These are phyloP conservation scores for Therioaphis trifolii DNA, from an alignment of 2,888 invertebrate species.

Conservation along the genomic window DNA sequence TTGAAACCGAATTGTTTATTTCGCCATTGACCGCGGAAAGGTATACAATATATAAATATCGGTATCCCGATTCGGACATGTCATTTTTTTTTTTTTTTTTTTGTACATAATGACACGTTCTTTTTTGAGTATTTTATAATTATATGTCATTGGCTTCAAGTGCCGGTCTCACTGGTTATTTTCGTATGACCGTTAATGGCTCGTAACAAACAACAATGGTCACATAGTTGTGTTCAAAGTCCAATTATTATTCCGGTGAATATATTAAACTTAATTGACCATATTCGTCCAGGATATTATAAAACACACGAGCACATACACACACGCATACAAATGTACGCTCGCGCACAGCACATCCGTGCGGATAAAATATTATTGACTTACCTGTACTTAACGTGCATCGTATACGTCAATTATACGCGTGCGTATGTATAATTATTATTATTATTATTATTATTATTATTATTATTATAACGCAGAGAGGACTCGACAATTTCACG, in stretches of 20 bases:
- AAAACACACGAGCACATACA: not conserved
- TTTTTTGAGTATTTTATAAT: not conserved
- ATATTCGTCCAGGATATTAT: not conserved
- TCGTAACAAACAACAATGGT: not conserved
- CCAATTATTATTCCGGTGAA: slow-evolving; percentile 7
- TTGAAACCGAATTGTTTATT: not conserved
- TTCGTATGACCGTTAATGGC: not conserved
- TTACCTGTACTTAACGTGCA: too few relatives aligned
- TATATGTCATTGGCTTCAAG: not conserved
- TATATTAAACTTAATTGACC: not conserved
- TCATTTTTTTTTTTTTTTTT: not conserved
- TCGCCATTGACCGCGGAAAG: not conserved
- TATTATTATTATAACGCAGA: too few relatives aligned
- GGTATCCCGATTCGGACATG: not conserved
- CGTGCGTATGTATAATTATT: too few relatives aligned
- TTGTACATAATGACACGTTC: not conserved
- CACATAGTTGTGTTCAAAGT: not conserved
- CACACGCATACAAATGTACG: not conserved
- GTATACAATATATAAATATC: not conserved
- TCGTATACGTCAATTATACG: too few relatives aligned
- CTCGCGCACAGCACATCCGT: too few relatives aligned
- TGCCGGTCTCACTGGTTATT: not conserved
- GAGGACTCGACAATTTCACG: too few relatives aligned
- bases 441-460: too few relatives aligned
- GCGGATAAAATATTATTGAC: too few relatives aligned